Evolutionary conservation across 2,797 vertebrate genomes (phyloP).

Genomic region (Chanos chanos): DNA sequence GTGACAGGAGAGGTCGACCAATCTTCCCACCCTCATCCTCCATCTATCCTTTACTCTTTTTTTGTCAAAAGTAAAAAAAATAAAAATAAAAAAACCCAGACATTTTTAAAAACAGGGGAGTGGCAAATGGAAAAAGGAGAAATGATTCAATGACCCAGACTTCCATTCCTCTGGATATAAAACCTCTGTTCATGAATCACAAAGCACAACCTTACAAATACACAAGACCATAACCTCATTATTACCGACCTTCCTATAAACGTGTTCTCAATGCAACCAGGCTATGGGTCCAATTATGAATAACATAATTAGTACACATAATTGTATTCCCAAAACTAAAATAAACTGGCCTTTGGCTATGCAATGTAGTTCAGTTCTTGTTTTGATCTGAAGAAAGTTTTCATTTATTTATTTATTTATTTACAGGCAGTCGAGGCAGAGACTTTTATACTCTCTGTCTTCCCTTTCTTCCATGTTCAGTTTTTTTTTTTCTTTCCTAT

Average conservation of each 20-base stretch:
- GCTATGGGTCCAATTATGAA: conserved; percentile 3
- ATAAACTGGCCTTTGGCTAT: conserved; percentile 24
- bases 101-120: no score
- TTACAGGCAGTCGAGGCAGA: conserved; percentile 4
- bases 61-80: conserved; percentile 23
- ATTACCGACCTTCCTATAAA: no score
- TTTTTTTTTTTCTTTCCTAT: conserved; percentile 4
- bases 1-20: conserved; percentile 37
- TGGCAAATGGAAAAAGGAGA: not conserved
- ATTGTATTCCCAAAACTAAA: conserved; percentile 15
- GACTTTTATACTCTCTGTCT: not conserved
- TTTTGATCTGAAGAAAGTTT: conserved; percentile 5
- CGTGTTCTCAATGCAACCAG: no score
- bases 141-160: conserved; percentile 1
- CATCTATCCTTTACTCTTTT: no score
- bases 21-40: conserved; percentile 27
- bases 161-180: not conserved
- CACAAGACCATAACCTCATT: no score
- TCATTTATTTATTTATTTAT: conserved; percentile 14
- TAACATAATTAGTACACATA: conserved; percentile 31
- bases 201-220: no score
- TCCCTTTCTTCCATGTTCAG: not conserved
- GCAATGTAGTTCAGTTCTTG: conserved; percentile 24
- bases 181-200: no score
- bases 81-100: no score